Evolutionary conservation across 1,140 invertebrate species (phyloP).

Genomic region (Alviniconcha marisindica): DNA sequence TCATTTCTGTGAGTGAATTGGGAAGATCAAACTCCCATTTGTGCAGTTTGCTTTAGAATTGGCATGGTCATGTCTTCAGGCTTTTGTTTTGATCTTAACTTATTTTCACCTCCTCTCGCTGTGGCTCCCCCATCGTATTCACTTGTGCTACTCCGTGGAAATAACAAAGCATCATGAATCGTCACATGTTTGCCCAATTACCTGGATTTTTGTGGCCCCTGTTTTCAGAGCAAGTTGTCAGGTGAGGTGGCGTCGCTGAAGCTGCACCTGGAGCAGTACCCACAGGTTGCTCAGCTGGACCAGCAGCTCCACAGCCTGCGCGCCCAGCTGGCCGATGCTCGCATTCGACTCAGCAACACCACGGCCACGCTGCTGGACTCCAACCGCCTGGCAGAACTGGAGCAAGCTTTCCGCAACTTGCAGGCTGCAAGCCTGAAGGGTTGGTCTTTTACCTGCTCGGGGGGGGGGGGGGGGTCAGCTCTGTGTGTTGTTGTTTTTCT

Average conservation of each 20-base stretch:
- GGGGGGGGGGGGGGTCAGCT: no score
- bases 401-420: slow-evolving; percentile 11
- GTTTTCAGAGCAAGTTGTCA: neutral
- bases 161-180: no score
- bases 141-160: no score
- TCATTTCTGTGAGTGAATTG: no score
- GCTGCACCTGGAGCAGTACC: slow-evolving; percentile 14
- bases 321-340: slow-evolving; percentile 29
- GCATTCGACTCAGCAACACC: slow-evolving; percentile 20
- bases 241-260: slow-evolving; percentile 6
- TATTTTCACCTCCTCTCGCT: no score
- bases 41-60: no score
- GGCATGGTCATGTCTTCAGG: no score
- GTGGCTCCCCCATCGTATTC: no score
- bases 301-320: slow-evolving; percentile 16
- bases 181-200: no score
- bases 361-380: slow-evolving; percentile 21
- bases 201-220: no score
- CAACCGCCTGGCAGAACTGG: slow-evolving; percentile 22
- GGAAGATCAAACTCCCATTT: no score
- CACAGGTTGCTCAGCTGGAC: slow-evolving; percentile 18
- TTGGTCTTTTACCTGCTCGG: neutral
- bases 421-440: neutral
- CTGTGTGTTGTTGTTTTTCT: neutral
- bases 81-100: no score